Evolutionary conservation across 2,113 vertebrate genomes (phyloP).

Genomic region (Hemicordylus capensis): DNA sequence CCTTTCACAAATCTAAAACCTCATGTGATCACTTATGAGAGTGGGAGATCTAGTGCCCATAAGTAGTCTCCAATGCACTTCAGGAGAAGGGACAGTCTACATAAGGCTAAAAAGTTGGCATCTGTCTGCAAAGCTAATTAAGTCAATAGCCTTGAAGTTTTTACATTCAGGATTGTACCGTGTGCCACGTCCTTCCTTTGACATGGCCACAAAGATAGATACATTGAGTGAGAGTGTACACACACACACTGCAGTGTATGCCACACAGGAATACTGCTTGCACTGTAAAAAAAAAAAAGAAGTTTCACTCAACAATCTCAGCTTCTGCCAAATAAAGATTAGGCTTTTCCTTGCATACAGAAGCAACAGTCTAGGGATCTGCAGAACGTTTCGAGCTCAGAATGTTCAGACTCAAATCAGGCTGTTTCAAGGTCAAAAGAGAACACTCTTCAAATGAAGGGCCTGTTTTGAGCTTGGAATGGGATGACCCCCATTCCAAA

Average conservation of each 20-base stretch:
- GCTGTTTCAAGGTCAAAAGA: too few relatives aligned
- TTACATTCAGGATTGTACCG: neutral
- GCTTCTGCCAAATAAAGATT: neutral
- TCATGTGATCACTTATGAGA: neutral
- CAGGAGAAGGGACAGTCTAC: neutral
- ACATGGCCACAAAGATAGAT: neutral
- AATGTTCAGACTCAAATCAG: too few relatives aligned
- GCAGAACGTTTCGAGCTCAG: too few relatives aligned
- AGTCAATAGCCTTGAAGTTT: neutral
- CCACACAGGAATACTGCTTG: neutral
- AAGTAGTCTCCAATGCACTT: neutral
- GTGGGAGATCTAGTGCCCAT: neutral
- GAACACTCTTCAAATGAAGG: too few relatives aligned
- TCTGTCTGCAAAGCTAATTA: neutral
- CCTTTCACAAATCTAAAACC: neutral
- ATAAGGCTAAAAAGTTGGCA: neutral
- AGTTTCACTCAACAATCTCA: neutral
- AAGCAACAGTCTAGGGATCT: too few relatives aligned
- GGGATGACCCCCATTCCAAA: too few relatives aligned
- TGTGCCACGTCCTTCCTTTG: neutral
- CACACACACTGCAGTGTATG: neutral
- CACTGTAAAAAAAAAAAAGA: neutral
- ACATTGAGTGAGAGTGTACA: too few relatives aligned
- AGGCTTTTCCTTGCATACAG: neutral
- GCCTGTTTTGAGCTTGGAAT: too few relatives aligned